These are phyloP conservation scores for Rhombomys opimus DNA, from an alignment of 2,113 vertebrate species.

Conservation along the genomic window DNA sequence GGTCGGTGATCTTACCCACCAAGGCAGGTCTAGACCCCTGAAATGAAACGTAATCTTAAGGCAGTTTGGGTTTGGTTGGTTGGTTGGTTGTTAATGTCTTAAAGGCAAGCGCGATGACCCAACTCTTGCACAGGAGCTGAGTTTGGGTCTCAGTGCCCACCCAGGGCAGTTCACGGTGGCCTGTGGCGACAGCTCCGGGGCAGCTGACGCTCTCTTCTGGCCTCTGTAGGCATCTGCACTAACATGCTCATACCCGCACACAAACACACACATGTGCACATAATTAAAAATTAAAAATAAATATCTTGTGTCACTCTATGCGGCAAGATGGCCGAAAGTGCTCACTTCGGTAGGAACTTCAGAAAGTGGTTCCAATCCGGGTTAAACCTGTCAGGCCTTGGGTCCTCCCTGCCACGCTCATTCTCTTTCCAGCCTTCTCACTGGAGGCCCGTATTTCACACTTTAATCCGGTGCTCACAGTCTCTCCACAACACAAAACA, in stretches of 20 bases:
- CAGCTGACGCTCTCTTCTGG: background rate
- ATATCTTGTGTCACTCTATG: background rate
- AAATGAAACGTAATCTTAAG: background rate
- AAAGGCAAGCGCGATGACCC: background rate
- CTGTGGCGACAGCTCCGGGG: background rate
- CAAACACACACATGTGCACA: background rate
- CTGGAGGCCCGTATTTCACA: background rate
- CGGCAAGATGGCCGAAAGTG: background rate
- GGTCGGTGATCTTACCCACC: background rate
- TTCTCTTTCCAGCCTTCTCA: constrained; percentile 9
- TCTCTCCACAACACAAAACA: constrained; percentile 25
- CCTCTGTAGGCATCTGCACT: background rate
- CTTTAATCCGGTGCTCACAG: background rate
- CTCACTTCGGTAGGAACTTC: background rate
- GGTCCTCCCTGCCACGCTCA: background rate
- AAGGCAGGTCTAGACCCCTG: background rate
- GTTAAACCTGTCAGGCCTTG: background rate
- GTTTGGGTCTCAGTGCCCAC: background rate
- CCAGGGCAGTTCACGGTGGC: background rate
- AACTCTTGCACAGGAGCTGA: background rate
- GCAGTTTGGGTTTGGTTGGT: background rate
- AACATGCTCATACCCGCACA: too few species aligned
- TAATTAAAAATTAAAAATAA: background rate
- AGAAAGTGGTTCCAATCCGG: background rate
- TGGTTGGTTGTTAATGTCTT: background rate